Evolutionary conservation across 2,113 vertebrate species (phyloP), one percentile per base, ranked within the genome.

Genomic region (Callipepla squamata): DNA sequence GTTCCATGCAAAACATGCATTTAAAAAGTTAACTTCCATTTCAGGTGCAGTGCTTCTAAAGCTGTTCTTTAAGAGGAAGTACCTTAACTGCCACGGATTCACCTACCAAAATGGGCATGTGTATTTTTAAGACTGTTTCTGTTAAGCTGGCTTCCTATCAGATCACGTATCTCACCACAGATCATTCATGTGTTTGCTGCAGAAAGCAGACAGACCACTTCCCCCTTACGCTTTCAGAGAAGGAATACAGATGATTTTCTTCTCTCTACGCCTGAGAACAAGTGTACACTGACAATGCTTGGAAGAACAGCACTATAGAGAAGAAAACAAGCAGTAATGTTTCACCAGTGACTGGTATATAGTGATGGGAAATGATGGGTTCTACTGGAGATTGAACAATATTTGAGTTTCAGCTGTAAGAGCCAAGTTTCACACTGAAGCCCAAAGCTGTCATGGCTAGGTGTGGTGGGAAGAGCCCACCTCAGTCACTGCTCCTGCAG

Each of bases 361-460:
- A 69, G 11, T 50, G 44, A 72, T 28, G 18, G 14, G n/a, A 78
- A 57, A 22, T 1, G 6, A 19, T 61, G 10, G 55, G 17, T 51
- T 55, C 69, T 69, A 3, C 30, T 51, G 47, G 2, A 61, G 69
- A 82, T 82, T n/a, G 5, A 80, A 4, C n/a, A 93, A 8, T 68
- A 67, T 63, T 63, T 36, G 25, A 84, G 88, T 94, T 95, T 93
- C 92, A 94, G 66, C 61, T 53, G 50, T 78, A 92, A 89, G 90
- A 92, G 93, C 86, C 93, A 96, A 80, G 87, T 90, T 93, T 86
- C 92, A 77, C 42, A 5, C 21, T 30, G 8, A 90, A 83, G 65
- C 23, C n/a, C 85, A 89, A 78, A 66, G 11, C 79, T 45, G 42
- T 86, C 76, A 59, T 83, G 69, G n/a, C 32, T 59, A 90, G 88